phyloP scores from a whole-genome alignment of 2,113 vertebrate genomes.

The Oreochromis niloticus region DNA sequence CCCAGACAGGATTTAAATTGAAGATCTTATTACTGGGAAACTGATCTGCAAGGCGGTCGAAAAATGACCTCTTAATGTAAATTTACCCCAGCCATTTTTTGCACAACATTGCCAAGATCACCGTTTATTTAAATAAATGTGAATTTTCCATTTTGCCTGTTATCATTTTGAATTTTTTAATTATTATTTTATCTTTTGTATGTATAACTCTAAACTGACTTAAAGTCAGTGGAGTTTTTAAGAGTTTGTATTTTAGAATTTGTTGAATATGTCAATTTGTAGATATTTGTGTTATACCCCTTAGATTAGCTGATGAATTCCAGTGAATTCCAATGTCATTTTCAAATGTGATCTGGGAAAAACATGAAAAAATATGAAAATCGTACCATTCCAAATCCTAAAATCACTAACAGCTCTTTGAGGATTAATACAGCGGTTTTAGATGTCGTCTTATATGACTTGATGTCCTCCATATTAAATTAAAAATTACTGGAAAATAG shows the following conservation, averaged over 20 bases:
- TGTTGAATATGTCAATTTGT: neutral
- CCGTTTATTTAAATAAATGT: neutral
- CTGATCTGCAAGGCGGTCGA: neutral
- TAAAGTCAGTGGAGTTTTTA: neutral
- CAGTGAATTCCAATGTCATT: too few species aligned
- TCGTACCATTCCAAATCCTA: neutral
- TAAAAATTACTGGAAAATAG: neutral
- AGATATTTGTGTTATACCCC: neutral
- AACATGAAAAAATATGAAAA: neutral
- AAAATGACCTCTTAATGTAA: neutral
- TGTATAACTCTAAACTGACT: neutral
- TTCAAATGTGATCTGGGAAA: neutral
- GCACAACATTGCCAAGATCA: neutral
- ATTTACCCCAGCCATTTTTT: neutral
- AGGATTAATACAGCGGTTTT: neutral
- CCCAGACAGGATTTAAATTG: neutral
- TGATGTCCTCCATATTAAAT: neutral
- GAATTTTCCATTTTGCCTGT: neutral
- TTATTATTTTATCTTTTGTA: neutral
- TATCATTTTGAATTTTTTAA: neutral
- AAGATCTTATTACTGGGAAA: neutral
- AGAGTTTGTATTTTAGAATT: neutral
- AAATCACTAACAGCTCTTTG: neutral
- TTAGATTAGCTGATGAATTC: neutral
- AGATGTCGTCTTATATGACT: neutral